Evolutionary conservation across 2,113 vertebrate species (phyloP), one percentile per base, ranked within the genome.

Genomic region (Heterotis niloticus): DNA sequence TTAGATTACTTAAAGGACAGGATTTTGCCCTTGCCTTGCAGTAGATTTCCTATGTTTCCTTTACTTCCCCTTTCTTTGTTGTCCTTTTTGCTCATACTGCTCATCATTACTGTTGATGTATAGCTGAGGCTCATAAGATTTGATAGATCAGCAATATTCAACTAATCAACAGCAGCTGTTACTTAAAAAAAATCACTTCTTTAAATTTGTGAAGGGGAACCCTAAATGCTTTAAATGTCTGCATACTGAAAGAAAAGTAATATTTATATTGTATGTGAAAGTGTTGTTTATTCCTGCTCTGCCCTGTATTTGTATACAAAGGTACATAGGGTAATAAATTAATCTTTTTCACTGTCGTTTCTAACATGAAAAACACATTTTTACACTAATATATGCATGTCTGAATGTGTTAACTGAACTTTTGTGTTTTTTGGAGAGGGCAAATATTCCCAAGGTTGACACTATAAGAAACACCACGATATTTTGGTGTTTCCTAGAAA

Each of bases 1-100:
- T 98, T 90, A 75, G 86, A 90, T 98, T 96, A 95, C 96, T 86
- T 83, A 88, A 87, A 93, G 93, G 92, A 89, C 89, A 89, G 84
- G 81, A 90, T 90, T 95, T 95, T 94, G 95, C 93, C 94, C 94
- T 96, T 97, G 93, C 88, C 90, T 85, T 28, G 83, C 84, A 91
- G 89, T 87, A 87, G 83, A 82, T 83, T 86, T 83, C 87, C 79
- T 85, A 88, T 83, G 81, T 76, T 28, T 84, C 54, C 64, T 16
- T 28, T 17, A 12, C 34, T 70, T 18, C 83, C 81, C 76, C 77
- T 56, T 0, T 7, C 76, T 78, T 62, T 12, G 23, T 52, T 78
- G 56, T 68, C 44, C 14, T 29, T 69, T 54, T 52, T 29, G 65
- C 68, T 59, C 34, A 44, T 44, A 44, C 20, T 28, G 66, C 23